phyloP scores from a whole-genome alignment of 2,888 invertebrate species.

The Baronia brevicornis region DNA sequence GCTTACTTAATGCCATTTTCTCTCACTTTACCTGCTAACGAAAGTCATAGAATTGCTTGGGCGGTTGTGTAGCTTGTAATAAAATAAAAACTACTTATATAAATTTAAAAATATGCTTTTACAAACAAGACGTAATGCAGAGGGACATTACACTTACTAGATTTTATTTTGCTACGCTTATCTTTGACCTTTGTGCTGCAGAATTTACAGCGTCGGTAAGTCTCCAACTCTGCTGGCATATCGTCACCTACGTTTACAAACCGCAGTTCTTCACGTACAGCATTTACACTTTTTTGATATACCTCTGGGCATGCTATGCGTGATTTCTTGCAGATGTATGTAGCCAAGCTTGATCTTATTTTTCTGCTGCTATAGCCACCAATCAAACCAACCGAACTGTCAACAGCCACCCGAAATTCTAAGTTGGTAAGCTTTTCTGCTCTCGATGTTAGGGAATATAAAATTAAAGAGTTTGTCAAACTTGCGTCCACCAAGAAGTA shows the following conservation, averaged over 20 bases:
- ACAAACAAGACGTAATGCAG: slow-evolving; percentile 8
- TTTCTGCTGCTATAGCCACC: slow-evolving; percentile 19
- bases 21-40: too few species aligned
- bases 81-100: too few species aligned
- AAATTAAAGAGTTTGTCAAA: slow-evolving; percentile 23
- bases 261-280: slow-evolving; percentile 18
- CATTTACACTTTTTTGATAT: slow-evolving; percentile 15
- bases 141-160: slow-evolving; percentile 3
- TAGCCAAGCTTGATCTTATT: slow-evolving; percentile 15
- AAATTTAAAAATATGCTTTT: too few species aligned
- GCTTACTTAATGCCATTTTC: too few species aligned
- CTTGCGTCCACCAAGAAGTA: slow-evolving; percentile 24
- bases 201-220: slow-evolving; percentile 7
- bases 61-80: too few species aligned
- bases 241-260: slow-evolving; percentile 20
- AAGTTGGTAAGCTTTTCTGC: slow-evolving; percentile 20
- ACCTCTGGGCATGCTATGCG: too few species aligned
- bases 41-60: too few species aligned
- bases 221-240: slow-evolving; percentile 12
- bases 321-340: slow-evolving; percentile 16
- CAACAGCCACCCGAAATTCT: slow-evolving; percentile 23
- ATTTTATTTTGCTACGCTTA: slow-evolving; percentile 6
- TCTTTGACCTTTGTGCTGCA: slow-evolving; percentile 7
- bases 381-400: slow-evolving; percentile 21
- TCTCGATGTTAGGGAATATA: slow-evolving; percentile 17